Evolutionary conservation across 2,113 vertebrate genomes (phyloP).

Genomic region (Aramus guarauna): DNA sequence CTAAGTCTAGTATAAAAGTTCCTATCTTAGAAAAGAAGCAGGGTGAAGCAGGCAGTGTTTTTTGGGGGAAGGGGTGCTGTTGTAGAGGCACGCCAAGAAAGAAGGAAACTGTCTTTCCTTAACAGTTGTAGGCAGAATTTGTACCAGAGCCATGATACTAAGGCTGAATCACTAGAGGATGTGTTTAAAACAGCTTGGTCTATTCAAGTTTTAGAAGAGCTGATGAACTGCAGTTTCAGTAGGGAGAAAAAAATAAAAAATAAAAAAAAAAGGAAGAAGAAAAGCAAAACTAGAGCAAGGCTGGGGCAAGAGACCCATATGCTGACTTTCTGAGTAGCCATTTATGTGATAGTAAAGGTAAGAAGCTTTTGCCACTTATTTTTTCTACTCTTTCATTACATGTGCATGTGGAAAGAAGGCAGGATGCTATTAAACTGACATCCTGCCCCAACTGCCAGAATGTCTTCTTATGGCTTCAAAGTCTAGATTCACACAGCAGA

Average conservation of each 20-base stretch:
- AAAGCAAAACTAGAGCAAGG: background rate
- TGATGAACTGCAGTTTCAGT: conserved; percentile 58
- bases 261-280: background rate
- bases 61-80: conserved; percentile 52
- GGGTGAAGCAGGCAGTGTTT: conserved; percentile 44
- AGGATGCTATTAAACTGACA: conserved; percentile 47
- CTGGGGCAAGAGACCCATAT: conserved; percentile 46
- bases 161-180: conserved; percentile 69
- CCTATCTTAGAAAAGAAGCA: background rate
- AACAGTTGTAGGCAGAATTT: conserved; percentile 70
- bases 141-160: conserved; percentile 64
- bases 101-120: conserved; percentile 67
- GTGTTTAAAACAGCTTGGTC: conserved; percentile 72
- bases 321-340: conserved; percentile 10
- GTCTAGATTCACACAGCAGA: conserved; percentile 66
- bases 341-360: conserved; percentile 42
- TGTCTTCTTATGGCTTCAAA: conserved; percentile 62
- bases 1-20: conserved; percentile 28
- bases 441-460: conserved; percentile 65
- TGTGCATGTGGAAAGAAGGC: conserved; percentile 20
- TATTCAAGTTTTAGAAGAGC: conserved; percentile 66
- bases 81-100: conserved; percentile 58
- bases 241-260: background rate
- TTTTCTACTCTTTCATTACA: conserved; percentile 30
- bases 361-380: conserved; percentile 31